Percentiles rank a stretch among this genome's conserved stretches.
Conservation (phyloP, 2,113 vertebrate species). For the Myrmecobius fasciatus region DNA sequence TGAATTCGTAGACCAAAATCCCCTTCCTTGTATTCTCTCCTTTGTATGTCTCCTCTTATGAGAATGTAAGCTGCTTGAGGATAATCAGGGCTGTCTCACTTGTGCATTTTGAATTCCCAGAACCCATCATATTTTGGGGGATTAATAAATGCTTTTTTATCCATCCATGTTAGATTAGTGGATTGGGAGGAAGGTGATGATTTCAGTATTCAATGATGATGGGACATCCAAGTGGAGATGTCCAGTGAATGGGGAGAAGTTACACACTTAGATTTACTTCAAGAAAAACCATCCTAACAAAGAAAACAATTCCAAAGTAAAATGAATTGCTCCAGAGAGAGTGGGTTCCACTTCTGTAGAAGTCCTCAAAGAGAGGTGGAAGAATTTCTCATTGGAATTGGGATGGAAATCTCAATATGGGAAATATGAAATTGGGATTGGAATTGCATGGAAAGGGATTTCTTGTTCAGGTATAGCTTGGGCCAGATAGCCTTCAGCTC, state of each 20-base stretch:
- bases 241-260: background rate
- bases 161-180: background rate
- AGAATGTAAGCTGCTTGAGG: background rate
- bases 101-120: background rate
- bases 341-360: background rate
- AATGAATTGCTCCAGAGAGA: background rate
- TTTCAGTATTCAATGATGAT: background rate
- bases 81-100: background rate
- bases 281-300: too few species aligned
- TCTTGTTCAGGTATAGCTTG: background rate
- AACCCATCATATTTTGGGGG: background rate
- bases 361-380: background rate
- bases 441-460: background rate
- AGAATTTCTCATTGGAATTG: background rate
- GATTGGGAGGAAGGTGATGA: background rate
- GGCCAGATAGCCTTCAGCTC: background rate
- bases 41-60: background rate
- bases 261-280: background rate
- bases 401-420: too few species aligned
- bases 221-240: background rate
- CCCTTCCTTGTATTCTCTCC: background rate
- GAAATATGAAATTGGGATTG: too few species aligned
- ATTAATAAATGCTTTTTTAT: background rate
- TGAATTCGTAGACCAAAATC: background rate
- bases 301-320: background rate